Base-by-base conservation (phyloP, 2,113 vertebrate genomes). In the Phylloscopus trochiloides region DNA sequence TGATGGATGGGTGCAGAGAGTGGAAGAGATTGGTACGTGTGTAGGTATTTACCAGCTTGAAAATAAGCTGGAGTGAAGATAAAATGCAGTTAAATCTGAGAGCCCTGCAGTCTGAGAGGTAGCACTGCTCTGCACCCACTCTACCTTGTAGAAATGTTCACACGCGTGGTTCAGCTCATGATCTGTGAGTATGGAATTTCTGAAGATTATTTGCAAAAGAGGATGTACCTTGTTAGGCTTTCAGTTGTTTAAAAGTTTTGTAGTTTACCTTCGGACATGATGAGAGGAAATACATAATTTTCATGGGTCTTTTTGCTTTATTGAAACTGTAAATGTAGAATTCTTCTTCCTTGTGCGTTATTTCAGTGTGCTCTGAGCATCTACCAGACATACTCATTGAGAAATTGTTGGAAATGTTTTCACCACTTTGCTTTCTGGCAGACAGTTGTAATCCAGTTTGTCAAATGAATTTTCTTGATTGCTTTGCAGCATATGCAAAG, bases 391-490 rank as follows among this genome's bases (percentile, higher is more conserved):
- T n/a, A 40, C 24, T 45, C n/a, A 42, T 54, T 88, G 78, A 78
- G 76, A 95, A 89, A 72, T 34, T 70, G 63, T 62, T 70, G 86
- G 72, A 94, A 63, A 51, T 36, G 63, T 70, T 94, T 80, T 90
- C 79, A 62, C 65, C 40, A 12, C 62, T 94, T 95, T 68, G 74
- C 59, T 94, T 87, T 78, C 92, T 97, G 86, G 86, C 96, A 96
- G 92, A 88, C 83, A 85, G 73, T 91, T 93, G 15, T 86, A 92
- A 96, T 90, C 68, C 90, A 93, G 87, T 96, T 97, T 97, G 95
- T 97, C 95, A 96, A 89, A 96, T 94, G 95, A 96, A 95, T 97
- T 95, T 97, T 96, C 87, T 91, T 95, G 92, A 96, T 97, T 96
- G 94, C 85, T 58, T 97, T 94, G 91, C 78, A 92, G 91, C 82